Percentiles rank a stretch among this genome's conserved stretches.
Evolutionary conservation across 2,113 vertebrate species (phyloP).

Genomic region (Delphinus delphis): DNA sequence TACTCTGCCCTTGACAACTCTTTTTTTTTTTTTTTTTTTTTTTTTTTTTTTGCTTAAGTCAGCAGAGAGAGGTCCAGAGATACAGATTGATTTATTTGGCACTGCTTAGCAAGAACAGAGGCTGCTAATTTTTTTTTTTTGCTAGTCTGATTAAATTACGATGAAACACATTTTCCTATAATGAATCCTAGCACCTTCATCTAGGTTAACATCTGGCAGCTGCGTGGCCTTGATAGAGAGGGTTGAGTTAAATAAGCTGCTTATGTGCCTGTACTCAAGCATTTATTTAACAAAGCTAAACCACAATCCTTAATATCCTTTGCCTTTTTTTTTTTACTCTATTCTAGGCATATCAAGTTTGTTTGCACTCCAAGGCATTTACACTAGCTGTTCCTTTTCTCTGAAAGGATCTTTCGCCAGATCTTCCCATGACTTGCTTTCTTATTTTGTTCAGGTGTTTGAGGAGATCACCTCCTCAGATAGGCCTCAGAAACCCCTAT

Average conservation of each 20-base stretch:
- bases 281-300: not conserved
- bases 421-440: not conserved
- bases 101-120: not conserved
- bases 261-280: not conserved
- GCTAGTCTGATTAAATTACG: not conserved
- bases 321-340: not conserved
- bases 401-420: constrained; percentile 6
- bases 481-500: not conserved
- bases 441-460: not conserved
- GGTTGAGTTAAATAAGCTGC: not conserved
- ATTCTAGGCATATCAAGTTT: not conserved
- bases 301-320: not conserved
- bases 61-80: not conserved
- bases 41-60: not conserved
- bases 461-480: not conserved
- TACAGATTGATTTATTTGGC: not conserved
- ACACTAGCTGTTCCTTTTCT: not conserved
- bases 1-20: not conserved
- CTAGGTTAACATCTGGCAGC: constrained; percentile 6
- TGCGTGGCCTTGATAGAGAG: not conserved
- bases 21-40: not conserved
- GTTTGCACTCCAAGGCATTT: not conserved
- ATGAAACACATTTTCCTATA: constrained; percentile 11
- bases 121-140: not conserved
- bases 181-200: not conserved